These are phyloP conservation scores for Drosophila arizonae DNA, from an alignment of 1,140 invertebrate genomes.

Conservation along the genomic window DNA sequence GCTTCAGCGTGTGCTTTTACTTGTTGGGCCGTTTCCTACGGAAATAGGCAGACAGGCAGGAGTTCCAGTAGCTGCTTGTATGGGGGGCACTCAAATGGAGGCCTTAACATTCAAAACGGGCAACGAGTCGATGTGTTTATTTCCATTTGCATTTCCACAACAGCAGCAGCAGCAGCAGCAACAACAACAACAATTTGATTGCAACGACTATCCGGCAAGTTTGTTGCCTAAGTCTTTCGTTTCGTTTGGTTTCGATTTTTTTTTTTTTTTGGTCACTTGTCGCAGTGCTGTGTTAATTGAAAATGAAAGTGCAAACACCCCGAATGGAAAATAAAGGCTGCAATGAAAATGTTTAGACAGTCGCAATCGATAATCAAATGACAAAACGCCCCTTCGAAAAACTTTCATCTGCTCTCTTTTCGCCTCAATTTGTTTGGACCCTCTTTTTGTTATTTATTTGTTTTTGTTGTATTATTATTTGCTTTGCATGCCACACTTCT, in stretches of 20 bases:
- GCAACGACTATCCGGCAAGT: constrained; percentile 32
- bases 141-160: constrained; percentile 22
- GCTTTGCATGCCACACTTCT: constrained; percentile 56
- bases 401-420: constrained; percentile 36
- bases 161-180: no score
- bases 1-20: constrained; percentile 41
- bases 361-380: constrained; percentile 64
- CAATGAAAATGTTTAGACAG: constrained; percentile 48
- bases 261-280: constrained; percentile 44
- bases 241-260: constrained; percentile 14
- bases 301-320: constrained; percentile 75
- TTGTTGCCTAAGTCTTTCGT: constrained; percentile 62
- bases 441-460: background rate
- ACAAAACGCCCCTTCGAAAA: constrained; percentile 53
- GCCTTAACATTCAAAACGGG: constrained; percentile 58
- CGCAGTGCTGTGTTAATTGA: constrained; percentile 59
- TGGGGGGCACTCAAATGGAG: constrained; percentile 13
- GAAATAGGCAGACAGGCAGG: constrained; percentile 32
- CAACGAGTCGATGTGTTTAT: constrained; percentile 12
- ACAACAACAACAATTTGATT: constrained; percentile 1
- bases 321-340: constrained; percentile 15
- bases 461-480: constrained; percentile 2
- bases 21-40: constrained; percentile 41
- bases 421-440: constrained; percentile 11
- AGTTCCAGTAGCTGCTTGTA: constrained; percentile 3